Evolutionary conservation across 1,140 invertebrate genomes (phyloP).

Genomic region (Capitella teleta): DNA sequence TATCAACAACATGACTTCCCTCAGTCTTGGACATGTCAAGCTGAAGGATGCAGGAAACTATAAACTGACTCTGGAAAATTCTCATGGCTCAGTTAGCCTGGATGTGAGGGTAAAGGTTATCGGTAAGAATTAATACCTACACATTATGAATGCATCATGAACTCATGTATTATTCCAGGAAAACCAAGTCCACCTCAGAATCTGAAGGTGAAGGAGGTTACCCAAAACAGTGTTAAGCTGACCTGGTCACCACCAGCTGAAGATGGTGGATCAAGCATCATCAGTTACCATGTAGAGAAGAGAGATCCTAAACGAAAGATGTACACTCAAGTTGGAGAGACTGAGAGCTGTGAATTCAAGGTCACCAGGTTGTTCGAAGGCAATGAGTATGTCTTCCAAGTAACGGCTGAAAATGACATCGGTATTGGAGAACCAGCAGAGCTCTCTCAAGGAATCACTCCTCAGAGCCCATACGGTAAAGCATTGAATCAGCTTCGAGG

Average conservation of each 20-base stretch:
- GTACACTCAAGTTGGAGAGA: slow-evolving; percentile 12
- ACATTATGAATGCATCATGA: not conserved
- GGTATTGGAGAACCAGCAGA: slow-evolving; percentile 81
- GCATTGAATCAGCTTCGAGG: not conserved
- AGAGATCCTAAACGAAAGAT: slow-evolving; percentile 21
- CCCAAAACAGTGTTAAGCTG: slow-evolving; percentile 67
- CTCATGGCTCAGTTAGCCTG: slow-evolving; percentile 29
- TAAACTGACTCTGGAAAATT: slow-evolving; percentile 32
- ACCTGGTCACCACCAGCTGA: slow-evolving; percentile 78
- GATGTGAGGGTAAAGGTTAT: slow-evolving; percentile 44
- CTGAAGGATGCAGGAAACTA: slow-evolving; percentile 34
- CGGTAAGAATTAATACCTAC: slow-evolving; percentile 20
- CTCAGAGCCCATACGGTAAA: slow-evolving; percentile 34
- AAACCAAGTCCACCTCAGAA: slow-evolving; percentile 47
- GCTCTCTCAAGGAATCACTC: slow-evolving; percentile 29
- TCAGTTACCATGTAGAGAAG: slow-evolving; percentile 29
- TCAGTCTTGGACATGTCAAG: slow-evolving; percentile 29
- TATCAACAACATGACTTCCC: slow-evolving; percentile 30
- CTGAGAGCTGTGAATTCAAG: slow-evolving; percentile 21
- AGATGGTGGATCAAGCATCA: slow-evolving; percentile 63
- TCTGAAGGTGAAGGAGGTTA: slow-evolving; percentile 47
- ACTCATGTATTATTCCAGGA: no score
- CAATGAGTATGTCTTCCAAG: slow-evolving; percentile 85
- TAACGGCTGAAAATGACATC: slow-evolving; percentile 84
- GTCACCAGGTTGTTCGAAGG: slow-evolving; percentile 61